Base-by-base conservation (phyloP, 2,113 vertebrate genomes). In the Ancistrus triradiatus region DNA sequence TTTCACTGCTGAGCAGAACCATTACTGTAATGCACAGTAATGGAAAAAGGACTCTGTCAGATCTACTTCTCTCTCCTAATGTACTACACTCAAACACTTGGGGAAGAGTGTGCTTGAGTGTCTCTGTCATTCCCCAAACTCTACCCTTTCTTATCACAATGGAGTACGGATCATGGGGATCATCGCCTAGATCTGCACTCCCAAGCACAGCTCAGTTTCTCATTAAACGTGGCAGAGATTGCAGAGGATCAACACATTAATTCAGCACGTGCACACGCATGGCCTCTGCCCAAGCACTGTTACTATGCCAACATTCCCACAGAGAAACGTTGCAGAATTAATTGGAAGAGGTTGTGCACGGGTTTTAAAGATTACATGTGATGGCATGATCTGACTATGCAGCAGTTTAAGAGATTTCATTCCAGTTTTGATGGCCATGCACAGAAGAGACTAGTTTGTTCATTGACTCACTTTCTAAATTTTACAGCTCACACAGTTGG, bases 241-340 rank as follows among this genome's bases (percentile, higher is more conserved):
- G 15, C 11, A 21, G 40, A 13, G 25, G 25, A 44, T 40, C 22
- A 40, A 27, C 25, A 40, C 6, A 1, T 21, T 64, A 7, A 44
- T 33, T 59, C 44, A 7, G 31, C 55, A 49, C 42, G 4, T 38
- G 31, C 7, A 51, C 15, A 22, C 24, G 15, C 46, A 50, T 6
- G 1, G 7, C 6, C 14, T 21, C 51, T 37, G 15, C 42, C n/a
- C 19, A 28, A 15, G 17, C 55, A 42, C 56, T 22, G 64, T 57
- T 69, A 15, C 59, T 50, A 55, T 58, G 67, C 33, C 59, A 40
- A 31, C 60, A 25, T 49, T 40, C 19, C 2, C 17, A 49, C 4
- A 47, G 24, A 21, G 21, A 6, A 31, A 46, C 6, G 11, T 7
- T 2, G 8, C 25, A 22, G 24, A 43, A 27, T 50, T 59, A 40